Conservation (phyloP, 1,140 invertebrate genomes). For the Zaprionus capensis region DNA sequence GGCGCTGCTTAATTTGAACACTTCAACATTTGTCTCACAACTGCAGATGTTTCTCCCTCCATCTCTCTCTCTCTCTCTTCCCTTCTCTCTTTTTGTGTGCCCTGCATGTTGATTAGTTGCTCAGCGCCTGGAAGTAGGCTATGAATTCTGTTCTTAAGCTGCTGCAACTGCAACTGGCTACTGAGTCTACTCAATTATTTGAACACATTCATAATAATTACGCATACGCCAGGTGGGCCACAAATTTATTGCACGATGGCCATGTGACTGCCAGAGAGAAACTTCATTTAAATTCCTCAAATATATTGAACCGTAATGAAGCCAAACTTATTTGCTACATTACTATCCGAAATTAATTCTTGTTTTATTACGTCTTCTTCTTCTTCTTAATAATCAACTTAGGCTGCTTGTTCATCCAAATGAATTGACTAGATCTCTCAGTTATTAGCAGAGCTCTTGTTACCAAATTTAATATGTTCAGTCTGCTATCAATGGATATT, state of each 20-base stretch:
- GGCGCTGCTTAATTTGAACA: constrained; percentile 41
- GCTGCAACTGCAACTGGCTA: constrained; percentile 12
- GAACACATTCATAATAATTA: constrained; percentile 5
- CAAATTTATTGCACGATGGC: not conserved
- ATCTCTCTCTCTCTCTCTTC: not conserved
- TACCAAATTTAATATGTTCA: too few relatives aligned
- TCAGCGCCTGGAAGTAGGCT: constrained; percentile 11
- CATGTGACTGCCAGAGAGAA: not conserved
- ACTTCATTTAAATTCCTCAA: not conserved
- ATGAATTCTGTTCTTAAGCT: constrained; percentile 5
- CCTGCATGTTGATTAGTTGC: constrained; percentile 35
- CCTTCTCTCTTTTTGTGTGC: not conserved
- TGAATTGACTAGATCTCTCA: too few relatives aligned
- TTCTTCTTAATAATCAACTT: too few relatives aligned
- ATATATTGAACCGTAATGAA: not conserved
- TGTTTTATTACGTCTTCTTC: too few relatives aligned
- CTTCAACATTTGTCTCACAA: constrained; percentile 32
- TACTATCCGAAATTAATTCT: too few relatives aligned
- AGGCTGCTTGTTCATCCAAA: too few relatives aligned
- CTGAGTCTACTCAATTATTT: constrained; percentile 10
- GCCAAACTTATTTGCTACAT: too few relatives aligned
- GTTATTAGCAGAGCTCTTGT: too few relatives aligned
- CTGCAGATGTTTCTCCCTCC: not conserved
- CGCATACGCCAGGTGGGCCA: constrained; percentile 13
- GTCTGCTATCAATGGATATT: too few relatives aligned